phyloP scores from a whole-genome alignment of 2,113 vertebrate species.

The Capreolus pygargus region DNA sequence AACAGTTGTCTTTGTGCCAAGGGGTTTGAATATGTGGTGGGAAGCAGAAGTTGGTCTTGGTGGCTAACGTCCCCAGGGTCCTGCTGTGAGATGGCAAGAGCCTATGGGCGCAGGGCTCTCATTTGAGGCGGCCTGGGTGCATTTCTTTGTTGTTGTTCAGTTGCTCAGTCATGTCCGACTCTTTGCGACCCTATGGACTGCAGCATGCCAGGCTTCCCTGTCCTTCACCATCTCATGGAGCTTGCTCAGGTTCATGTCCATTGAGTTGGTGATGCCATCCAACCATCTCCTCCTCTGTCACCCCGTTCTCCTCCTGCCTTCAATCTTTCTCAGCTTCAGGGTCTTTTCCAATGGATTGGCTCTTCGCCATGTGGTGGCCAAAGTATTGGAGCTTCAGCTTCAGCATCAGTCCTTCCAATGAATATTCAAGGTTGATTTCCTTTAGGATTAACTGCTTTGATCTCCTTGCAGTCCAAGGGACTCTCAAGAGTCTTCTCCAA shows the following conservation, averaged over 20 bases:
- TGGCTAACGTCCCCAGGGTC: not conserved
- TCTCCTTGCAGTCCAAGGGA: not conserved
- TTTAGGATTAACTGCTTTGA: not conserved
- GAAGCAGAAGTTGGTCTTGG: not conserved
- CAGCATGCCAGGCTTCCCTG: not conserved
- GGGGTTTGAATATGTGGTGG: not conserved
- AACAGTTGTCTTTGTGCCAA: not conserved
- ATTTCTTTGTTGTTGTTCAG: not conserved
- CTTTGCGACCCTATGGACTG: not conserved
- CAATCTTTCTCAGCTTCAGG: not conserved
- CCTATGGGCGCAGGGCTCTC: not conserved
- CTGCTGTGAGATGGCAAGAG: not conserved
- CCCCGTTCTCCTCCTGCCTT: not conserved
- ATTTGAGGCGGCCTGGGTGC: not conserved
- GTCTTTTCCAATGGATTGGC: not conserved
- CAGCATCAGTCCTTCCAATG: not conserved
- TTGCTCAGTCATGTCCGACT: rapidly evolving
- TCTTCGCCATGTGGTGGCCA: not conserved
- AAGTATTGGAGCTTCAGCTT: not conserved
- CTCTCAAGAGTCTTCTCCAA: not conserved
- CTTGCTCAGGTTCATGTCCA: not conserved
- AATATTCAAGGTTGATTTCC: not conserved
- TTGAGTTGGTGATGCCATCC: not conserved
- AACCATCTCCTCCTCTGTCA: not conserved
- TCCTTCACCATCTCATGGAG: not conserved